A percentile compares a stretch with the other conserved stretches of the same genome.
These are phyloP conservation scores for Danionella dracula DNA, from an alignment of 2,797 vertebrate species.

Conservation along the genomic window DNA sequence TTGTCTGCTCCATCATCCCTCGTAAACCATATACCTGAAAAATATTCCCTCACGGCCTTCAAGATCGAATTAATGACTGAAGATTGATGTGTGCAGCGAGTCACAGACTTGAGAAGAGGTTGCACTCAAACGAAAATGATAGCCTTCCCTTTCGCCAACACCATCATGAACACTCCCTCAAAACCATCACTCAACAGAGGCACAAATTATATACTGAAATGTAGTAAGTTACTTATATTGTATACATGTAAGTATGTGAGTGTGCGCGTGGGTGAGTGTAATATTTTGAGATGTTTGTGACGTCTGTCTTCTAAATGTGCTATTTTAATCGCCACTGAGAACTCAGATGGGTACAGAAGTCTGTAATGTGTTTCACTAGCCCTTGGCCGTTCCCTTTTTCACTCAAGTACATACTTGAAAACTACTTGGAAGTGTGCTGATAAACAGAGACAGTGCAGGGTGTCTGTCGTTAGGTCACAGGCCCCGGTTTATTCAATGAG, in stretches of 20 bases:
- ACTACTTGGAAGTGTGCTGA: not conserved
- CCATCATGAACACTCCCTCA: conserved; percentile 10
- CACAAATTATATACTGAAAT: conserved; percentile 38
- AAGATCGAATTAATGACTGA: not conserved
- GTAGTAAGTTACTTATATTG: conserved; percentile 48
- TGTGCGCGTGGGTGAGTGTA: conserved; percentile 43
- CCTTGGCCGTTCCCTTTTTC: not conserved
- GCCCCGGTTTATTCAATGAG: not conserved
- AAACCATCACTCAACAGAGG: not conserved
- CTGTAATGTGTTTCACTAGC: conserved; percentile 29
- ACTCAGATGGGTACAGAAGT: conserved; percentile 37
- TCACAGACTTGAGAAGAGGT: not conserved
- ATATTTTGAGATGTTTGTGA: conserved; percentile 28
- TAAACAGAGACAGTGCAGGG: not conserved
- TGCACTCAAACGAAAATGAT: too few relatives aligned
- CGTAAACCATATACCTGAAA: not conserved
- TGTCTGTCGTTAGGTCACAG: not conserved
- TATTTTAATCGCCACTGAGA: conserved; percentile 48
- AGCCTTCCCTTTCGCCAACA: not conserved
- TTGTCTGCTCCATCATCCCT: not conserved
- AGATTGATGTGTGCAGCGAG: conserved; percentile 2
- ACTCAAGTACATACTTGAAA: not conserved
- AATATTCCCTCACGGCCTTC: not conserved
- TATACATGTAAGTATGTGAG: conserved; percentile 44
- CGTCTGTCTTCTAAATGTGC: conserved; percentile 38